Percentiles rank a stretch among this genome's conserved stretches.
These are phyloP conservation scores for Lasiurus borealis DNA, from an alignment of 2,113 vertebrate species.

Conservation along the genomic window DNA sequence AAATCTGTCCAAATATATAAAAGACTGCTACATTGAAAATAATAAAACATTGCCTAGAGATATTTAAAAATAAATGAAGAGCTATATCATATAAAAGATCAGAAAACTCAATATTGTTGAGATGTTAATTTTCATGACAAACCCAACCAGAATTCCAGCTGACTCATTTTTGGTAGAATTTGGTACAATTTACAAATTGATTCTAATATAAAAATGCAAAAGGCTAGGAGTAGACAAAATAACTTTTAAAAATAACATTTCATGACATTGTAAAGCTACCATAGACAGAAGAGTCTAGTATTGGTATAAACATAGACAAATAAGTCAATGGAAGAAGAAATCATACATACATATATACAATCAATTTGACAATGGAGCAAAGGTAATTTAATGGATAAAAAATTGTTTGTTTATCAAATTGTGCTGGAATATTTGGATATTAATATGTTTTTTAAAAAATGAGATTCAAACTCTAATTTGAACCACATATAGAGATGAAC, in stretches of 20 bases:
- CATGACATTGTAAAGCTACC: neutral
- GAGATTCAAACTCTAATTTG: neutral
- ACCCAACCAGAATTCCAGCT: neutral
- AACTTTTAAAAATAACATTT: neutral
- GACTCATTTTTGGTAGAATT: neutral
- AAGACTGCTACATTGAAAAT: neutral
- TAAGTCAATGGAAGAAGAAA: neutral
- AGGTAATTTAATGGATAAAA: neutral
- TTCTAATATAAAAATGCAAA: neutral
- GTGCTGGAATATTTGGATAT: neutral
- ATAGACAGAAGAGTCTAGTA: neutral
- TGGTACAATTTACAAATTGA: neutral
- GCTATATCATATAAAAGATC: accelerated
- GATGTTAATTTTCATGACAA: neutral
- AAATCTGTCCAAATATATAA: neutral
- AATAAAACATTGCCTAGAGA: neutral
- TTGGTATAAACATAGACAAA: neutral
- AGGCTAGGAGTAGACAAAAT: neutral
- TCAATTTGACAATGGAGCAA: neutral
- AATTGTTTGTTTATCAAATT: neutral
- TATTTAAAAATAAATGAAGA: neutral
- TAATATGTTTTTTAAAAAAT: neutral
- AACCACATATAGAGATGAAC: neutral
- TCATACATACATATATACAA: neutral
- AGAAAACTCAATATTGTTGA: neutral